Conservation (phyloP, 1,140 invertebrate species). For the Triops longicaudatus region DNA sequence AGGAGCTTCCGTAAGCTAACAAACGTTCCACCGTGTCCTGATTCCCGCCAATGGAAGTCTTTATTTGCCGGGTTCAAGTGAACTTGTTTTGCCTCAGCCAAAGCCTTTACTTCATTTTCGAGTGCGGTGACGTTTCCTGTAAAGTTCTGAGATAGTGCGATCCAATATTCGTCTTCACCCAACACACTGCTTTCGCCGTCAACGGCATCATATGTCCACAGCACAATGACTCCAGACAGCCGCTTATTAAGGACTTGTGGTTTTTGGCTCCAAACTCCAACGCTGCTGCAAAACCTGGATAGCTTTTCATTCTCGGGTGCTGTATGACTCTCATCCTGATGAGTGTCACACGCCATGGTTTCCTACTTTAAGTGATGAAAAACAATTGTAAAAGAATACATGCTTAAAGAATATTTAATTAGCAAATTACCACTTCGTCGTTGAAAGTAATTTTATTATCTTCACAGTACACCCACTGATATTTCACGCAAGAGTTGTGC, state of each 20-base stretch:
- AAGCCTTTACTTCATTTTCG: slow-evolving; percentile 23
- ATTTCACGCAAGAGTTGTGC: too few relatives aligned
- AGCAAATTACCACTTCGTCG: too few relatives aligned
- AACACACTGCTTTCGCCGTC: neutral
- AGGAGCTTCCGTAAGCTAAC: slow-evolving; percentile 30
- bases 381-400: too few relatives aligned
- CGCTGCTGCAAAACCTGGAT: slow-evolving; percentile 20
- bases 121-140: neutral
- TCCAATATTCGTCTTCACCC: neutral
- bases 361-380: too few relatives aligned
- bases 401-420: too few relatives aligned
- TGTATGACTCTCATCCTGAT: too few relatives aligned
- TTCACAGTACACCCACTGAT: too few relatives aligned
- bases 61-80: neutral
- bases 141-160: neutral
- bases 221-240: slow-evolving; percentile 34
- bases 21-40: neutral
- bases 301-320: neutral
- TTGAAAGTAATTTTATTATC: too few relatives aligned
- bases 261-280: slow-evolving; percentile 40
- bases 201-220: neutral
- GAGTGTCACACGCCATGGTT: too few relatives aligned
- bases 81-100: slow-evolving; percentile 28
- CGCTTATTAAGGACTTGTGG: slow-evolving; percentile 42
- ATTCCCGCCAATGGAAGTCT: neutral